These are phyloP conservation scores for Notechis scutatus DNA, from an alignment of 2,113 vertebrate genomes.

Conservation along the genomic window DNA sequence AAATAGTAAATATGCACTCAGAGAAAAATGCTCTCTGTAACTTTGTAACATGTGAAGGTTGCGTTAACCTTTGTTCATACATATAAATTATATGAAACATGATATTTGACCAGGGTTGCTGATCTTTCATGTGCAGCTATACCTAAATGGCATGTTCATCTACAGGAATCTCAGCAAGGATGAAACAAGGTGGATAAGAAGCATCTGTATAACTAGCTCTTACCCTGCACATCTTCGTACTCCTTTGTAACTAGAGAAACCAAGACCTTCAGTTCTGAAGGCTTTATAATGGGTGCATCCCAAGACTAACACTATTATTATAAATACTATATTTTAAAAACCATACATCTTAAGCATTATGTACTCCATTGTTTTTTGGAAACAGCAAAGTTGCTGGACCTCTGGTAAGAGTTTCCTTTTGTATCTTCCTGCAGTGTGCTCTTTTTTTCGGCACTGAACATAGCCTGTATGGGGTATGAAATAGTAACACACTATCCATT, in stretches of 20 bases:
- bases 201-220: neutral
- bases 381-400: neutral
- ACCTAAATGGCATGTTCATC: neutral
- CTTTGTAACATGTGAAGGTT: neutral
- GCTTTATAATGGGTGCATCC: neutral
- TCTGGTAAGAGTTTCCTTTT: neutral
- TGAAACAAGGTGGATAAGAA: neutral
- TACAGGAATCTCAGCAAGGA: neutral
- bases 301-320: neutral
- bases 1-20: neutral
- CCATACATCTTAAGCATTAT: neutral
- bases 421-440: neutral
- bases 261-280: neutral
- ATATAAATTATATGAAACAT: neutral
- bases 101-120: neutral
- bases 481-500: neutral
- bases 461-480: neutral
- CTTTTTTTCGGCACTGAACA: neutral
- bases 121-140: neutral
- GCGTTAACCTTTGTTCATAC: neutral
- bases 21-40: neutral
- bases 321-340: neutral
- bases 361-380: neutral
- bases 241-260: neutral
- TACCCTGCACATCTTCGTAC: neutral